Percentiles rank a stretch among this genome's conserved stretches.
These are phyloP conservation scores for Polymixis lichenea DNA, from an alignment of 2,888 invertebrate species.

Conservation along the genomic window DNA sequence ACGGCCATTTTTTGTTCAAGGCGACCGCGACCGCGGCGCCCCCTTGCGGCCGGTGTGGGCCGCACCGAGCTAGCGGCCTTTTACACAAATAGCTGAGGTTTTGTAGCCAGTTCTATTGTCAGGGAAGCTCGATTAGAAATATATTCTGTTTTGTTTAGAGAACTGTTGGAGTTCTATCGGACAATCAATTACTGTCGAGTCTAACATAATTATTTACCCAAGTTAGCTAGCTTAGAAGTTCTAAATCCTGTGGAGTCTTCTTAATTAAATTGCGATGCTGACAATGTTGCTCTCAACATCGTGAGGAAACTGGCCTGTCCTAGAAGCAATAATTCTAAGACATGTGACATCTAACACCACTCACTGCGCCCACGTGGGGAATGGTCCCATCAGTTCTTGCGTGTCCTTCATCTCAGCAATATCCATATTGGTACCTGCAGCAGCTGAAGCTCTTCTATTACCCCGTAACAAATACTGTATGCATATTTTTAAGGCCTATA, in stretches of 20 bases:
- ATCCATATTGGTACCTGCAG: neutral
- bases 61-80: slow-evolving; percentile 34
- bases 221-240: slow-evolving; percentile 3
- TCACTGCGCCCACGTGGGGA: no score
- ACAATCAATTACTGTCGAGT: slow-evolving; percentile 27
- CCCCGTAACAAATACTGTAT: neutral
- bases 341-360: neutral
- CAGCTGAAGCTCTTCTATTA: neutral
- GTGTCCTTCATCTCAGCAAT: neutral
- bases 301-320: neutral
- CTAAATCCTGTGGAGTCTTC: slow-evolving; percentile 16
- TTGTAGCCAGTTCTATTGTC: slow-evolving; percentile 33
- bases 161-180: neutral
- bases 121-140: slow-evolving; percentile 38
- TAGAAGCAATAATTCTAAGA: neutral
- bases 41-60: slow-evolving; percentile 13
- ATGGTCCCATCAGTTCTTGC: no score
- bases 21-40: neutral
- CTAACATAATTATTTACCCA: slow-evolving; percentile 17
- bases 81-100: slow-evolving; percentile 43
- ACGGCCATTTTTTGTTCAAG: slow-evolving; percentile 43
- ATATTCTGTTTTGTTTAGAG: slow-evolving; percentile 20
- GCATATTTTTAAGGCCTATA: neutral
- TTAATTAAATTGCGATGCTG: slow-evolving; percentile 30
- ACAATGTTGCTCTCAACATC: neutral